A percentile compares a stretch with the other conserved stretches of the same genome.
Conservation (phyloP, 2,888 invertebrate genomes). For the Meiosimyza decipiens region DNA sequence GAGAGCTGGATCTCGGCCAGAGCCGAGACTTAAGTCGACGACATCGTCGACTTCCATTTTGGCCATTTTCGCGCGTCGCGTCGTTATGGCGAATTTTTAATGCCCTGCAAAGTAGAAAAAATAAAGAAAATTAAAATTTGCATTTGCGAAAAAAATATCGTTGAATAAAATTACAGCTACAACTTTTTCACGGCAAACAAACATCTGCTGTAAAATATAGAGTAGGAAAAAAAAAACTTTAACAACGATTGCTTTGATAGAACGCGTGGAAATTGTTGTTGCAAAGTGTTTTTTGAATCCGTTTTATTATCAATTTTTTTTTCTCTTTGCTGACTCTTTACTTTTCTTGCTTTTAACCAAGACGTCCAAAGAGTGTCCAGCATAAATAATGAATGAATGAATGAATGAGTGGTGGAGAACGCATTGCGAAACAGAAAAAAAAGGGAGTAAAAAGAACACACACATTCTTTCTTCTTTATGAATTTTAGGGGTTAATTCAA, state of each 20-base stretch:
- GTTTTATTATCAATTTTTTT: constrained; percentile 4
- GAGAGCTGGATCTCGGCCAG: constrained; percentile 65
- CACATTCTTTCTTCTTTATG: not conserved
- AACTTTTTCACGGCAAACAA: constrained; percentile 30
- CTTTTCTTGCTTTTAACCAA: not conserved
- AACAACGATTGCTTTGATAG: constrained; percentile 25
- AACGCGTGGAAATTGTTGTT: constrained; percentile 21
- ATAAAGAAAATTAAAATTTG: constrained; percentile 16
- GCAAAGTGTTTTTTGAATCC: constrained; percentile 33
- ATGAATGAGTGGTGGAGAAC: not conserved
- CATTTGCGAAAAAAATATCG: not conserved
- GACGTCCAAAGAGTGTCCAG: not conserved
- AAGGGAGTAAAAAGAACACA: not conserved
- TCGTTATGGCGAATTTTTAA: constrained; percentile 57
- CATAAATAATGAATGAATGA: not conserved
- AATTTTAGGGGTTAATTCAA: constrained; percentile 14
- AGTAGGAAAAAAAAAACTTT: constrained; percentile 26
- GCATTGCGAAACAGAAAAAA: not conserved
- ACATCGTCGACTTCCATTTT: constrained; percentile 92
- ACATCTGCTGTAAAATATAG: constrained; percentile 33
- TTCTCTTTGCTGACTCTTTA: not conserved
- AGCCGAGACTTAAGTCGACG: constrained; percentile 83
- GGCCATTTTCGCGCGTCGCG: constrained; percentile 68
- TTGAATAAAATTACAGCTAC: constrained; percentile 2
- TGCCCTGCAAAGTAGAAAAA: constrained; percentile 53